Base-by-base conservation (phyloP, 2,888 invertebrate genomes). In the Aphidoletes aphidimyza region DNA sequence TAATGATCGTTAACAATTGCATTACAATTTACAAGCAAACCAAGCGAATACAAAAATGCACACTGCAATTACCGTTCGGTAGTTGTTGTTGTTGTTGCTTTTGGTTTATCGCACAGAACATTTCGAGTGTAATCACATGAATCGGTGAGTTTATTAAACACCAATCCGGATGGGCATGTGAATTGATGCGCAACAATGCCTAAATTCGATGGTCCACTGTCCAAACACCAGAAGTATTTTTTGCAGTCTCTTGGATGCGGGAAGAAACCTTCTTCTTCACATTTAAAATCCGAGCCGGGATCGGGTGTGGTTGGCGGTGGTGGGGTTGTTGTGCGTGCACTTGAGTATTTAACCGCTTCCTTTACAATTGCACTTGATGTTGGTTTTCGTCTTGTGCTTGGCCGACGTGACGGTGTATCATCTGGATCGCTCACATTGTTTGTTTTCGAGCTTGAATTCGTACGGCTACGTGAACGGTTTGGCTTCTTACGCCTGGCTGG, bases 111-210 rank as follows among this genome's bases (percentile, higher is more conserved):
- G 89, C 96, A 96, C 39, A 93, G 91, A 0, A 97, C 97, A 89
- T 97, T 97, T 87, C 96, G 93, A 0, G 96, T 93, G 89, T 97
- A 97, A 89, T 97, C 97, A 88, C 97, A 97, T 0, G 97, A 97
- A 89, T 97, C 97, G 0, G 97, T 96, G 0, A 94, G 94, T 87
- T 96, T 96, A 91, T 97, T 97, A 91, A 97, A 97, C 88, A 94
- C 96, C 14, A 97, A 91, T 37, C 97, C 97, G 85, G 97, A 96
- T 5, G 97, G 97, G 88, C 97, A 97, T 0, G 97, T 97, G 89
- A 97, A 97, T 88, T 95, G 95, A 91, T 97, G 96, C 0, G 96
- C 97, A 5, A 97, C 95, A 84, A 97, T 94, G 86, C 97, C 97
- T 26, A 96, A 92, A 88, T 96, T 95, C 0, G 97, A 95, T 0